These are phyloP conservation scores for Limnothrissa miodon DNA, from an alignment of 2,113 vertebrate genomes.

Conservation along the genomic window DNA sequence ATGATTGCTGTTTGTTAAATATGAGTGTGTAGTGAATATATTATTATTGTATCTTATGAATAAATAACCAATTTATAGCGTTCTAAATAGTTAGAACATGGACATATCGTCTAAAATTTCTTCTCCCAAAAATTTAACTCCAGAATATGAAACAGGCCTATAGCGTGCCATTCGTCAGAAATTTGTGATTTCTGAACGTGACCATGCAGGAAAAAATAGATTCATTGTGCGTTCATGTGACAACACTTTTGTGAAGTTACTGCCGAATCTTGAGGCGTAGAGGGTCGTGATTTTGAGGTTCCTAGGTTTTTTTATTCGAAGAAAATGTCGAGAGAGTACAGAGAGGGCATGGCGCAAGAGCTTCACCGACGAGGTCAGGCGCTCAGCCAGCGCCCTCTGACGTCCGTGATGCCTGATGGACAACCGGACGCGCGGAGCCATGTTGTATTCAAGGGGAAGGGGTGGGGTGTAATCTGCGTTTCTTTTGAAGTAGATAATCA, in stretches of 20 bases:
- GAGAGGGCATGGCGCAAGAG: background rate
- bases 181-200: background rate
- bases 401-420: background rate
- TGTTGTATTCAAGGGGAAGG: background rate
- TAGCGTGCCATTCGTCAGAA: background rate
- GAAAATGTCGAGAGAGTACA: background rate
- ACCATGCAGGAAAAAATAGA: background rate
- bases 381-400: conserved; percentile 16
- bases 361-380: background rate
- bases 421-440: background rate
- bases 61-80: background rate
- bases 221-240: background rate
- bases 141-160: background rate
- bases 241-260: background rate
- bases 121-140: background rate
- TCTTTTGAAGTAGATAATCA: background rate
- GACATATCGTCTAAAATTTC: background rate
- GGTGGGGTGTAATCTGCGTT: background rate
- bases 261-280: background rate
- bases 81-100: background rate
- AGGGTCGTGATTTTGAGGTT: background rate
- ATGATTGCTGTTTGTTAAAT: background rate
- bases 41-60: background rate
- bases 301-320: background rate
- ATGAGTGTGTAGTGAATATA: too few species aligned